Evolutionary conservation across 2,888 invertebrate species (phyloP).

Genomic region (Spatulosminthurus flaviceps): DNA sequence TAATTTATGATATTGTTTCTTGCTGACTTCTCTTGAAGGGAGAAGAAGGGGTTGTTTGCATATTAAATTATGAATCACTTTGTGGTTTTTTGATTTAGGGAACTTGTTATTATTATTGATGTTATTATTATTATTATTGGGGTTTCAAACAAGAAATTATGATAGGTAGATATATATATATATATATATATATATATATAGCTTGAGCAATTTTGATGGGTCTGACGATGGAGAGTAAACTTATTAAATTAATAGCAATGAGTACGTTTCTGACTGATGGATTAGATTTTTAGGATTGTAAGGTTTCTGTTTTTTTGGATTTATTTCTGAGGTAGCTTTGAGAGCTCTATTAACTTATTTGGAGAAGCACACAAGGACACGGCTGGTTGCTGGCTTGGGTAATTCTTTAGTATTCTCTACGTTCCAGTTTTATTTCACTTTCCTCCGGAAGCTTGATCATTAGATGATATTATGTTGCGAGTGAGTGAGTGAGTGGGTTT

Average conservation of each 20-base stretch:
- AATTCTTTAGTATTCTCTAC: no score
- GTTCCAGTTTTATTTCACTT: constrained; percentile 44
- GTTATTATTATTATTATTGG: no score
- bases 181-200: no score
- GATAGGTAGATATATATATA: no score
- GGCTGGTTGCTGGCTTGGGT: background rate
- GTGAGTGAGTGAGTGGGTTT: background rate
- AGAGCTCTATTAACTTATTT: background rate
- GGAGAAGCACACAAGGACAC: background rate
- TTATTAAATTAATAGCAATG: no score
- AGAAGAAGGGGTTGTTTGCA: background rate
- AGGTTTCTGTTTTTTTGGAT: no score
- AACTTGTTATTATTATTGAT: background rate
- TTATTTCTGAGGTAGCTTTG: no score
- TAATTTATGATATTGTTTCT: background rate
- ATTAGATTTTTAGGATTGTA: no score
- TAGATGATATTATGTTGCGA: constrained; percentile 36
- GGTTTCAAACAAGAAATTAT: no score
- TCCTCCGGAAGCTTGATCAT: constrained; percentile 53
- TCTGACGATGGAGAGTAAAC: no score
- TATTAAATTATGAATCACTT: constrained; percentile 8
- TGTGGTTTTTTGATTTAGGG: background rate
- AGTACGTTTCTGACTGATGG: no score
- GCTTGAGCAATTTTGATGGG: no score
- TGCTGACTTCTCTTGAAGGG: background rate